Evolutionary conservation across 2,113 vertebrate genomes (phyloP).

Genomic region (Phoenicopterus ruber): DNA sequence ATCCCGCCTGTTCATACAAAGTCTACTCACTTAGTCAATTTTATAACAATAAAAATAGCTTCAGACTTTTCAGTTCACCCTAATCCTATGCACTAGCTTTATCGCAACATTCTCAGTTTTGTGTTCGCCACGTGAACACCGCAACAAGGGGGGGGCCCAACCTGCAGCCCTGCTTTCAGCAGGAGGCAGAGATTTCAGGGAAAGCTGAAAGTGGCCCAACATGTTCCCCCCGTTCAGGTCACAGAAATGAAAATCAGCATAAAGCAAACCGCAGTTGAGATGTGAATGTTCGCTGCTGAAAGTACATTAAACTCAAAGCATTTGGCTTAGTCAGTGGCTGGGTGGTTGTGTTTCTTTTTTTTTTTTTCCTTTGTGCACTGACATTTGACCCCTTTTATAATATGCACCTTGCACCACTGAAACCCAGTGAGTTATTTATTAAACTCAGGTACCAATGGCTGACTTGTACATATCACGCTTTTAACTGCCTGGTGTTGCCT

Average conservation of each 20-base stretch:
- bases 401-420: constrained; percentile 74
- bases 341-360: background rate
- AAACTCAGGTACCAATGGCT: constrained; percentile 75
- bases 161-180: background rate
- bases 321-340: constrained; percentile 7
- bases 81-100: background rate
- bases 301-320: constrained; percentile 21
- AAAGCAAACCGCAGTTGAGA: background rate
- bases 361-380: constrained; percentile 35
- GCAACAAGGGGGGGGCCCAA: background rate
- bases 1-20: background rate
- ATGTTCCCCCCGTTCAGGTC: background rate
- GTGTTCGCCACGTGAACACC: background rate
- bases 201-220: background rate
- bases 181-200: background rate
- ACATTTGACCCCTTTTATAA: constrained; percentile 78
- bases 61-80: background rate
- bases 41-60: background rate
- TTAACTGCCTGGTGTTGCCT: constrained; percentile 57
- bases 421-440: constrained; percentile 81
- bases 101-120: background rate
- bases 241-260: background rate
- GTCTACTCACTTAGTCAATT: background rate
- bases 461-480: constrained; percentile 73
- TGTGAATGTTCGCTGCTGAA: background rate